phyloP scores from a whole-genome alignment of 2,113 vertebrate species.

The Acrocephalus arundinaceus region DNA sequence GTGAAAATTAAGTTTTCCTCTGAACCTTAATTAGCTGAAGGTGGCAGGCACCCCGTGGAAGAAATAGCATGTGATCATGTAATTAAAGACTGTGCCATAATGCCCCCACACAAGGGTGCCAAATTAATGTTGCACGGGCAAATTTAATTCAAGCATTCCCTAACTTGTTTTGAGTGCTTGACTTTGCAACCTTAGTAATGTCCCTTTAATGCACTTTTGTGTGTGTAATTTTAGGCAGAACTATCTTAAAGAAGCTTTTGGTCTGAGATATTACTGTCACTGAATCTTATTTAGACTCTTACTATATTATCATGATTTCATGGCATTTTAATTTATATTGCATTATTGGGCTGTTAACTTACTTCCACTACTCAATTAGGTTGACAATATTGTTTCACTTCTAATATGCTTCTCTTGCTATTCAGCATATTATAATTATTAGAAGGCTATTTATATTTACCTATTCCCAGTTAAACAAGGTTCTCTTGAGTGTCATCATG shows the following conservation, averaged over 20 bases:
- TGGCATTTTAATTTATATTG: constrained; percentile 70
- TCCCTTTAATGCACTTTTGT: constrained; percentile 13
- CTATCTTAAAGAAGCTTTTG: constrained; percentile 47
- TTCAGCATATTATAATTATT: constrained; percentile 59
- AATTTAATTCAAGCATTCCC: constrained; percentile 52
- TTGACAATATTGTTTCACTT: constrained; percentile 58
- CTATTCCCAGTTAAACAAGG: constrained; percentile 14
- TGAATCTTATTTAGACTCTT: constrained; percentile 61
- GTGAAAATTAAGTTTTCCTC: constrained; percentile 60
- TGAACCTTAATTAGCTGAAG: constrained; percentile 64
- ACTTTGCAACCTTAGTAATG: constrained; percentile 49
- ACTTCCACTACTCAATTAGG: constrained; percentile 65
- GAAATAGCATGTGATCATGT: constrained; percentile 57
- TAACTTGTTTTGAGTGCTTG: constrained; percentile 58
- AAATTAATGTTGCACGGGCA: constrained; percentile 23
- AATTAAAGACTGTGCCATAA: constrained; percentile 66
- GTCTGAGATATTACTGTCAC: constrained; percentile 36
- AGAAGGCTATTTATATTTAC: constrained; percentile 53
- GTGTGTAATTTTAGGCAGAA: constrained; percentile 18
- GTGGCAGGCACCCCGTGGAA: constrained; percentile 49
- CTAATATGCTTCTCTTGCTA: constrained; percentile 35
- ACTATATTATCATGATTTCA: constrained; percentile 65
- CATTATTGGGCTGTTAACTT: constrained; percentile 64
- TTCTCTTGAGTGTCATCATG: background rate
- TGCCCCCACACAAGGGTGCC: constrained; percentile 58